These are phyloP conservation scores for Nyctereutes procyonoides DNA, from an alignment of 2,113 vertebrate genomes.

Conservation along the genomic window DNA sequence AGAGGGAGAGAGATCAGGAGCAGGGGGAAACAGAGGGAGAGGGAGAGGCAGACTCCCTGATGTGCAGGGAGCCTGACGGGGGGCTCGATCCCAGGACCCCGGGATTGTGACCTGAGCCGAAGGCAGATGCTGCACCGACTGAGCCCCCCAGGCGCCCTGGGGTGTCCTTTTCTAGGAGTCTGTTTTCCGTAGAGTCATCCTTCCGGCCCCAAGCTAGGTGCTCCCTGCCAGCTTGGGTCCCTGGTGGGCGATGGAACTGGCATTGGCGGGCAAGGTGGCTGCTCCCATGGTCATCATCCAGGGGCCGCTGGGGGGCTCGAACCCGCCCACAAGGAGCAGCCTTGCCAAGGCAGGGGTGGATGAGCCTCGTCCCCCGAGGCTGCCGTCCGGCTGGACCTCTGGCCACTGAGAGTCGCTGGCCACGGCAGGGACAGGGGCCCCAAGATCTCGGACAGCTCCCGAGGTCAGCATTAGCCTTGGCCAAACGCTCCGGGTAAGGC, in stretches of 20 bases:
- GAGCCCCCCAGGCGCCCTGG: not conserved
- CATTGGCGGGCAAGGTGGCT: not conserved
- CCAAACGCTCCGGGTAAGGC: fast-evolving
- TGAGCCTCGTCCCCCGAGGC: not conserved
- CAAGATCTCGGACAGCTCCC: not conserved
- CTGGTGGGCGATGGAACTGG: not conserved
- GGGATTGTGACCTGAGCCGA: too few species aligned
- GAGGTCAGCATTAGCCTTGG: not conserved
- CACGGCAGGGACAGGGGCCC: fast-evolving
- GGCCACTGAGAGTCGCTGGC: not conserved
- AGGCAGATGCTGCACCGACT: too few species aligned
- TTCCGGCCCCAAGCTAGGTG: not conserved
- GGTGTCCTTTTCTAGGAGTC: not conserved
- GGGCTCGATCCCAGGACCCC: too few species aligned
- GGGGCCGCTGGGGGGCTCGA: not conserved
- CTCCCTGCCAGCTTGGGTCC: not conserved
- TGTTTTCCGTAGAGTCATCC: not conserved
- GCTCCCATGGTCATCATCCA: fast-evolving
- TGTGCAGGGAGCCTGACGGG: too few species aligned
- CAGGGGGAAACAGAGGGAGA: too few species aligned
- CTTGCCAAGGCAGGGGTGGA: not conserved
- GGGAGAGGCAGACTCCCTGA: too few species aligned
- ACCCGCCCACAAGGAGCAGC: not conserved
- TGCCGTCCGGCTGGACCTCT: not conserved
- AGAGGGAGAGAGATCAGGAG: too few species aligned